These are phyloP conservation scores for Pristionchus maxplancki DNA, from an alignment of 2,888 invertebrate species.

Conservation along the genomic window DNA sequence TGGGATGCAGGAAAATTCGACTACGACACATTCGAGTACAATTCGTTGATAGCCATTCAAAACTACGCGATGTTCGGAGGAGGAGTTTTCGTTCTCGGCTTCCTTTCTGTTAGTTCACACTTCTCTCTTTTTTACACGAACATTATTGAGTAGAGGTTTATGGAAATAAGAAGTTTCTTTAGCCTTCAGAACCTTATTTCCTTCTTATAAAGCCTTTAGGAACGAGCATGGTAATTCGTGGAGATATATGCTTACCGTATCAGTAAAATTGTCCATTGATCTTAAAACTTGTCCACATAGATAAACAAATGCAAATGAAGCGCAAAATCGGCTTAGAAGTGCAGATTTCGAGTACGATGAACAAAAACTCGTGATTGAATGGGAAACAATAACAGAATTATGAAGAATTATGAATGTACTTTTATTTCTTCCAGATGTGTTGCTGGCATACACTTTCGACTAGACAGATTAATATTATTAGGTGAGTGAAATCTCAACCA, in stretches of 20 bases:
- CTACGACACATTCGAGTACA: constrained; percentile 54
- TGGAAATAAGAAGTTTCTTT: no score
- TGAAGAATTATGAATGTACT: background rate
- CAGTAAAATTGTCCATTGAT: background rate
- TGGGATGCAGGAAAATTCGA: constrained; percentile 57
- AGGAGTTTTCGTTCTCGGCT: constrained; percentile 58
- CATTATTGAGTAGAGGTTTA: background rate
- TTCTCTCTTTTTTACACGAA: background rate
- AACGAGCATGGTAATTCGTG: background rate
- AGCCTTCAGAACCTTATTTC: no score
- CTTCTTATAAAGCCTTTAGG: no score
- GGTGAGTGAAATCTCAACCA: constrained; percentile 60
- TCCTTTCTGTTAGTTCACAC: constrained; percentile 58
- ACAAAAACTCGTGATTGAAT: background rate
- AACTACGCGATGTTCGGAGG: constrained; percentile 60
- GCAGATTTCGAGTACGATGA: background rate
- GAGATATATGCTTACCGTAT: background rate
- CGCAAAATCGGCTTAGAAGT: background rate
- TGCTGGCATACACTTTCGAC: constrained; percentile 79
- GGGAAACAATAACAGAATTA: background rate
- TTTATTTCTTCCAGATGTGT: constrained; percentile 73
- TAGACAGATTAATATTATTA: constrained; percentile 79
- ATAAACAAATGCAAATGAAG: constrained; percentile 6
- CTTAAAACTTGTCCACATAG: background rate
- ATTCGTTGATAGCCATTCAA: constrained; percentile 58